Conservation (phyloP, 1,140 invertebrate species). For the Diuraphis noxia region DNA sequence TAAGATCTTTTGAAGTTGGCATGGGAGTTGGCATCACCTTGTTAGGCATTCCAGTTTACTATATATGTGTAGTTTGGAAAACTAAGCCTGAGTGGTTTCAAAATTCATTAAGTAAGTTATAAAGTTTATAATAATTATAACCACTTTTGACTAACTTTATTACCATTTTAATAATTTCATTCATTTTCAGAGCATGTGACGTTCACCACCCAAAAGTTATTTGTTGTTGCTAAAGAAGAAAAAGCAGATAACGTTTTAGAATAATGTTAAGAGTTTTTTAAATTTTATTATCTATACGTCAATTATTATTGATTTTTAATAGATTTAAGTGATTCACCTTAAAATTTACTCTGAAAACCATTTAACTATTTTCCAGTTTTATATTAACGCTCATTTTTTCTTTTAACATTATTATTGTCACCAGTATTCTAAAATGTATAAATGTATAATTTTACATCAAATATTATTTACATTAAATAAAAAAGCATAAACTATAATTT, state of each 20-base stretch:
- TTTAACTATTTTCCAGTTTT: not conserved
- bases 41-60: slow-evolving; percentile 86
- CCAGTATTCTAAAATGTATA: slow-evolving; percentile 48
- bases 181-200: slow-evolving; percentile 66
- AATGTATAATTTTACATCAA: slow-evolving; percentile 38
- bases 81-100: slow-evolving; percentile 73
- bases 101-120: slow-evolving; percentile 71
- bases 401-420: slow-evolving; percentile 22
- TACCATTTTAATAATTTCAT: slow-evolving; percentile 56
- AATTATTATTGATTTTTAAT: slow-evolving; percentile 31
- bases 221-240: slow-evolving; percentile 77
- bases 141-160: slow-evolving; percentile 29
- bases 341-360: not conserved
- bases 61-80: slow-evolving; percentile 75
- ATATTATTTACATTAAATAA: slow-evolving; percentile 19
- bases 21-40: slow-evolving; percentile 86
- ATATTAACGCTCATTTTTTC: not conserved
- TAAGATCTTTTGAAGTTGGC: slow-evolving; percentile 77
- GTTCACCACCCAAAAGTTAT: slow-evolving; percentile 73
- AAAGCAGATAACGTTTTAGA: slow-evolving; percentile 50
- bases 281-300: slow-evolving; percentile 1
- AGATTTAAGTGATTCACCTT: not conserved
- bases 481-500: not conserved
- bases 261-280: not conserved
- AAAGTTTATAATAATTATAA: slow-evolving; percentile 3